These are phyloP conservation scores for Brachystomella parvula DNA, from an alignment of 1,140 invertebrate genomes.

Conservation along the genomic window DNA sequence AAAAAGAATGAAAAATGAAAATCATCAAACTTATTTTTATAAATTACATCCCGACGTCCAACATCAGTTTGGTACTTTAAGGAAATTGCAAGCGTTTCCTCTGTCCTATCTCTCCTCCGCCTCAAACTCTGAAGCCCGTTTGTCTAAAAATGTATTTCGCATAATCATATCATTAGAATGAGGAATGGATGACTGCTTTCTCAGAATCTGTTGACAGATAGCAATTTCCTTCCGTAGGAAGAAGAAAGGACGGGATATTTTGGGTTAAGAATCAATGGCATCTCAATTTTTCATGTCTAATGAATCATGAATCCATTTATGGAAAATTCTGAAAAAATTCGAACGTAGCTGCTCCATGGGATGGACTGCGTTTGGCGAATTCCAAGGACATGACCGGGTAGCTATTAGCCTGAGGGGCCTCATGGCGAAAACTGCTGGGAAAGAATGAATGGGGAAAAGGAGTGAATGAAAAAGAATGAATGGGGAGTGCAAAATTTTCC, in stretches of 20 bases:
- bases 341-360: too few species aligned
- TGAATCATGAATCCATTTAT: slow-evolving; percentile 10
- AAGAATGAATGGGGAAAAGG: too few species aligned
- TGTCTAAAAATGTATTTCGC: slow-evolving; percentile 3
- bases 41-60: not conserved
- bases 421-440: too few species aligned
- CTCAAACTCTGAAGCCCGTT: not conserved
- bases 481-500: too few species aligned
- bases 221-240: not conserved
- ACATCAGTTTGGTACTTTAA: slow-evolving; percentile 3
- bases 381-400: too few species aligned
- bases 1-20: too few species aligned
- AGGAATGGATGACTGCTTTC: not conserved
- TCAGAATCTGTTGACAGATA: not conserved
- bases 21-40: too few species aligned
- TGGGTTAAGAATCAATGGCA: not conserved
- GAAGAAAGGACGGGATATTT: not conserved
- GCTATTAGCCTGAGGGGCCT: too few species aligned
- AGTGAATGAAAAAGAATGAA: too few species aligned
- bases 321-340: too few species aligned
- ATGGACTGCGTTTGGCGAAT: too few species aligned
- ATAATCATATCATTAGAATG: slow-evolving; percentile 5
- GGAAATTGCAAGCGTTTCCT: slow-evolving; percentile 6
- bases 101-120: slow-evolving; percentile 1
- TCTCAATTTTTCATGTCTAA: slow-evolving; percentile 4